Conservation (phyloP, 2,888 invertebrate species). For the Cephus nigrinus region DNA sequence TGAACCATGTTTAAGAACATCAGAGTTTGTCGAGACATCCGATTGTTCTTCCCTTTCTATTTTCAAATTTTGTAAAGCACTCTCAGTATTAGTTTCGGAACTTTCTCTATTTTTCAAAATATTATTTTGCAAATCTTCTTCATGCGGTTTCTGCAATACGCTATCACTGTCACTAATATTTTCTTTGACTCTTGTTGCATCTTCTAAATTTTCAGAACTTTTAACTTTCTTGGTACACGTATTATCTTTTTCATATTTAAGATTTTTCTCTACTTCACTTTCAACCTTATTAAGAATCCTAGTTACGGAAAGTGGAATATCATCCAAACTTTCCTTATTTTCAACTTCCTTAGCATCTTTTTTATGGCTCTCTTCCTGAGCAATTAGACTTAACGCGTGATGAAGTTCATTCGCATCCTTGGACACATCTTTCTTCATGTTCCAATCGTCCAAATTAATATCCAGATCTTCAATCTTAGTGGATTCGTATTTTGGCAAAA, state of each 20-base stretch:
- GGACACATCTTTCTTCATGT: slow-evolving; percentile 10
- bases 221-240: not conserved
- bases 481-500: slow-evolving; percentile 51
- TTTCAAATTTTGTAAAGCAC: not conserved
- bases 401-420: slow-evolving; percentile 38
- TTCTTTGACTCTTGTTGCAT: not conserved
- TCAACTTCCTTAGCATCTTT: slow-evolving; percentile 15
- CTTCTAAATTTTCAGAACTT: not conserved
- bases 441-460: slow-evolving; percentile 26
- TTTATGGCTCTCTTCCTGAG: slow-evolving; percentile 31
- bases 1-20: not conserved
- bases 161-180: not conserved
- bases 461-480: slow-evolving; percentile 38
- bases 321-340: slow-evolving; percentile 12
- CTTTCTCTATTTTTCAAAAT: not conserved
- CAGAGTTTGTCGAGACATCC: not conserved
- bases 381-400: slow-evolving; percentile 44
- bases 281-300: slow-evolving; percentile 4
- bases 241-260: not conserved
- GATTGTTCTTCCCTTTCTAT: not conserved
- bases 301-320: not conserved
- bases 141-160: not conserved
- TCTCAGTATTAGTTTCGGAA: not conserved
- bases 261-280: not conserved
- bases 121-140: not conserved